Base-by-base conservation (phyloP, 1,140 invertebrate species). In the Drosophila melanogaster region DNA sequence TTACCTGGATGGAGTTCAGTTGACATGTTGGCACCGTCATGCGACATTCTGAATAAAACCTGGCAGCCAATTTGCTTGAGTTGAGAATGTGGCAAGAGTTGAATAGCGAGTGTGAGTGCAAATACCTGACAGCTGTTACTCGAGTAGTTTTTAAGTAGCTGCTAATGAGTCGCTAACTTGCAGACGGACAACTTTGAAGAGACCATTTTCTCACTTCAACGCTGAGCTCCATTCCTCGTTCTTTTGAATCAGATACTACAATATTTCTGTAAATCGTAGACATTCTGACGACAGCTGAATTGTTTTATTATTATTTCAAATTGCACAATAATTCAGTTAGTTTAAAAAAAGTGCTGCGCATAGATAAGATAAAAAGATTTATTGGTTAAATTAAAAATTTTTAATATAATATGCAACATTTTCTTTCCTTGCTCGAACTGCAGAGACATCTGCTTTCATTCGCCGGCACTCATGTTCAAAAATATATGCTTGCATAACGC, bases 81-180 rank as follows among this genome's bases (percentile, higher is more conserved):
- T 40, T 11, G 17, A 35, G 10, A 37, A 22, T 50, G 26, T 49
- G 43, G 53, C 59, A 38, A 50, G 55, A 38, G 24, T 41, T 62
- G 54, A 44, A 43, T 50, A 8, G 38, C 41, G 26, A 24, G 54
- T 59, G 44, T 44, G 44, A 22, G 38, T 53, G 47, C 30, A 58
- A 71, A 54, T 55, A 56, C 71, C 78, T 81, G 78, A 78, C 81
- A 85, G 81, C 81, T 86, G 81, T 81, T 85, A 77, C 81, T 74
- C 62, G 81, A 85, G 84, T 81, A 85, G 77, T 86, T 86, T 81
- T 86, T 86, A 85, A 85, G 81, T 86, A 85, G 67, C 84, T 86
- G 78, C 81, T 85, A 86, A 85, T 85, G 81, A 85, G 81, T 81
- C 77, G 65, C 54, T 40, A 83, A 64, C 61, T 77, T 73, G 73